A percentile compares a stretch with the other conserved stretches of the same genome.
Conservation (phyloP, 2,888 invertebrate genomes). For the Heliconius ethilla region DNA sequence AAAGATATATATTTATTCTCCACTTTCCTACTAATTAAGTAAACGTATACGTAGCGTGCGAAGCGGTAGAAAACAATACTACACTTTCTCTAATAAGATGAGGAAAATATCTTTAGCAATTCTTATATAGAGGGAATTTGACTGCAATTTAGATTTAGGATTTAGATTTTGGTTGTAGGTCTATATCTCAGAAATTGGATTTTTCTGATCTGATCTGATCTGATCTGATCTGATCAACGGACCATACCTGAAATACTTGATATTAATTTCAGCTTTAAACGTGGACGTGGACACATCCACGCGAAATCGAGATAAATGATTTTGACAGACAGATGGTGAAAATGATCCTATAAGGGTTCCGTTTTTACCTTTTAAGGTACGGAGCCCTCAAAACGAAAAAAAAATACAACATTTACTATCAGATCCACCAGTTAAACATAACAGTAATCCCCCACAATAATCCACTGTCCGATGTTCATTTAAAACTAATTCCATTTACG, state of each 20-base stretch:
- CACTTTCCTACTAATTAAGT: not conserved
- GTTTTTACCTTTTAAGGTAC: too few relatives aligned
- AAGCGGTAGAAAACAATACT: not conserved
- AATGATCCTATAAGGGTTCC: too few relatives aligned
- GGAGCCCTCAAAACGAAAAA: not conserved
- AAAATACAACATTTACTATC: not conserved
- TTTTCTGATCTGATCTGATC: too few relatives aligned
- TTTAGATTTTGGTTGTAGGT: too few relatives aligned
- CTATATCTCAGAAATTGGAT: too few relatives aligned
- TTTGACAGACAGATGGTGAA: too few relatives aligned
- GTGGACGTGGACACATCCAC: too few relatives aligned
- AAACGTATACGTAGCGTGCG: not conserved
- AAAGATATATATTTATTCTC: not conserved
- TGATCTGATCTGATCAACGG: too few relatives aligned
- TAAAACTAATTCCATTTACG: constrained; percentile 50
- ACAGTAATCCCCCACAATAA: constrained; percentile 17
- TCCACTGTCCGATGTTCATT: constrained; percentile 26
- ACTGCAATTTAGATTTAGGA: too few relatives aligned
- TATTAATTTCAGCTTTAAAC: too few relatives aligned
- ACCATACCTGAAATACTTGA: too few relatives aligned
- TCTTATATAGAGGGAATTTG: not conserved
- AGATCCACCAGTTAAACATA: not conserved
- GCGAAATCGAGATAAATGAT: too few relatives aligned
- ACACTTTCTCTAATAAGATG: not conserved
- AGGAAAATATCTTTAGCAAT: not conserved